phyloP scores from a whole-genome alignment of 1,140 invertebrate genomes.

The Procambarus clarkii region DNA sequence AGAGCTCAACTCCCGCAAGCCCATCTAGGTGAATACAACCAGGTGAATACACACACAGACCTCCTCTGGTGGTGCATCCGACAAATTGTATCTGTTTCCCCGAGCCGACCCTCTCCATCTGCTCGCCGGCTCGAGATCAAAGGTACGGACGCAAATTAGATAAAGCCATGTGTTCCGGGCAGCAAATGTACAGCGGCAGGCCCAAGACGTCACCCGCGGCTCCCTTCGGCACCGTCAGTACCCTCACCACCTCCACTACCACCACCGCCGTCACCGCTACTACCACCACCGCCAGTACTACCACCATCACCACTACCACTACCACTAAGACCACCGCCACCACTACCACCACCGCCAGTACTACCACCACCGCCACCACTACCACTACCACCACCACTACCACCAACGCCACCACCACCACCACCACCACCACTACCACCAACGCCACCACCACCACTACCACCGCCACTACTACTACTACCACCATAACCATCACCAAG shows the following conservation, averaged over 20 bases:
- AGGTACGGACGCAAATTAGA: constrained; percentile 35
- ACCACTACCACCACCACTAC: not conserved
- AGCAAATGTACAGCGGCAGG: constrained; percentile 1
- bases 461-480: too few relatives aligned
- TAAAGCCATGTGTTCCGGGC: constrained; percentile 22
- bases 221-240: too few relatives aligned
- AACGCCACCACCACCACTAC: not conserved
- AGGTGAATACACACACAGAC: constrained; percentile 17
- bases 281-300: not conserved
- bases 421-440: too few relatives aligned
- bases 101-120: not conserved
- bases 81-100: constrained; percentile 23
- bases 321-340: too few relatives aligned
- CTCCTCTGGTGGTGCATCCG: not conserved
- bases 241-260: too few relatives aligned
- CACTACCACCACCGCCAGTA: not conserved
- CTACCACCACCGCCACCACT: not conserved
- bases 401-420: too few relatives aligned
- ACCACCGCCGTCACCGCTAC: not conserved
- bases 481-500: not conserved
- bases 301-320: not conserved
- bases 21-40: too few relatives aligned
- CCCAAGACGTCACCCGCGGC: not conserved
- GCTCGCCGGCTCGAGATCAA: constrained; percentile 12
- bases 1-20: too few relatives aligned